Percentiles rank a stretch among this genome's conserved stretches.
phyloP scores from a whole-genome alignment of 2,888 invertebrate genomes.

The Rambutsinella grinnellia region DNA sequence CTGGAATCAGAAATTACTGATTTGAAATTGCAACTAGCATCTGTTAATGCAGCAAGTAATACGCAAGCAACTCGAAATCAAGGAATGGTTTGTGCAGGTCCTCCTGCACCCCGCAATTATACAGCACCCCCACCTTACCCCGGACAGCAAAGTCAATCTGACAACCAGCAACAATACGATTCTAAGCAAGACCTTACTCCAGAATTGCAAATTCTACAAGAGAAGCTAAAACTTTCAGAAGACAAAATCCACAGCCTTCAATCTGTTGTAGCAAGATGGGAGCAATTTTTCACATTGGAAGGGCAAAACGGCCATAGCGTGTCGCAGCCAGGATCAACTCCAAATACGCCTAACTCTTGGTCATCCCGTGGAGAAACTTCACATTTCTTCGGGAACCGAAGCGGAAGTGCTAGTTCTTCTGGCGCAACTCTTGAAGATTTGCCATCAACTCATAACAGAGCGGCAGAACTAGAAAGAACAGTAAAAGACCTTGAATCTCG shows the following conservation, averaged over 20 bases:
- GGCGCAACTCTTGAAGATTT: slow-evolving; percentile 58
- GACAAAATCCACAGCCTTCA: slow-evolving; percentile 61
- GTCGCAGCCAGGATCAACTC: slow-evolving; percentile 51
- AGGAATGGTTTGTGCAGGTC: slow-evolving; percentile 60
- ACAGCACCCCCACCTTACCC: slow-evolving; percentile 64
- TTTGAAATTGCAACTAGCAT: slow-evolving; percentile 70
- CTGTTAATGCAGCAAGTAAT: slow-evolving; percentile 69
- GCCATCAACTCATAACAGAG: slow-evolving; percentile 56
- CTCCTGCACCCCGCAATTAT: slow-evolving; percentile 65
- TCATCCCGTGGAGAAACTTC: slow-evolving; percentile 65
- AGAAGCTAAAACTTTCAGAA: slow-evolving; percentile 63
- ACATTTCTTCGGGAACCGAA: slow-evolving; percentile 62
- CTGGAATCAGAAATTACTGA: slow-evolving; percentile 86
- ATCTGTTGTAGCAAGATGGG: slow-evolving; percentile 61
- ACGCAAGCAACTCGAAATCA: slow-evolving; percentile 29
- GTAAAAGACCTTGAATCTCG: slow-evolving; percentile 89
- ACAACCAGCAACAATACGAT: slow-evolving; percentile 27
- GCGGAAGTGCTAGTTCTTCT: slow-evolving; percentile 54
- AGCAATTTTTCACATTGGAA: slow-evolving; percentile 60
- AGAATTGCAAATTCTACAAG: slow-evolving; percentile 63
- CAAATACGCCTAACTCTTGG: slow-evolving; percentile 65
- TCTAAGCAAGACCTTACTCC: slow-evolving; percentile 38
- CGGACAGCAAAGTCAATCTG: slow-evolving; percentile 21
- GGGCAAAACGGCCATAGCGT: slow-evolving; percentile 43
- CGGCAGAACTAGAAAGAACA: slow-evolving; percentile 67